Base-by-base conservation (phyloP, 2,888 invertebrate species). In the Rosalia funebris region DNA sequence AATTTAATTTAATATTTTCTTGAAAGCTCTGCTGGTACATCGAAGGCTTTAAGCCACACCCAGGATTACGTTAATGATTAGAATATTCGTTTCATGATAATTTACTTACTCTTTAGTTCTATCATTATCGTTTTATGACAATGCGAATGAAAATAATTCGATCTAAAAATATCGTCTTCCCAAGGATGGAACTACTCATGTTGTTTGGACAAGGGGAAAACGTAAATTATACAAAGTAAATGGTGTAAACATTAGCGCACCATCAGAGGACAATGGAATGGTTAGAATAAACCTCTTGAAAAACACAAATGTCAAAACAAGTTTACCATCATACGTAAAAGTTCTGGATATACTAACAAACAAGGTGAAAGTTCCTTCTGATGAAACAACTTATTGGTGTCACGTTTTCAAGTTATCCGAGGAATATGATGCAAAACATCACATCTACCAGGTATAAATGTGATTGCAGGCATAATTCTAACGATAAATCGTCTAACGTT, bases 381-480 rank as follows among this genome's bases (percentile, higher is more conserved):
- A 82, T 9, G 97, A 98, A 72, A 99, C 99, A 0, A 98, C 97
- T 0, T 99, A 99, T 77, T 99, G 98, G 98, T 99, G 98, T 78
- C 90, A 91, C 60, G 88, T 96, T 2, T 87, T 91, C 48, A 90
- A 89, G 75, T 80, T 99, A 10, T 94, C 96, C 0, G 83, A 87
- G 3, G 83, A 85, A 56, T 82, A 93, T 42, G 86, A 87, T 56
- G 87, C 89, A 73, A 70, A 70, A 39, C 95, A 94, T 79, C 93
- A 93, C 75, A 88, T 96, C 57, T 85, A 95, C 39, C 88, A 91
- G 86, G 87, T 86, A 78, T 1, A n/a, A n/a, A n/a, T n/a, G n/a
- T n/a, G n/a, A n/a, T n/a, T n/a, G n/a, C n/a, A n/a, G n/a, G n/a
- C n/a, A n/a, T 19, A 42, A 17, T 17, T 42, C 11, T 10, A 14